phyloP scores from a whole-genome alignment of 2,113 vertebrate genomes.

The Axis porcinus region DNA sequence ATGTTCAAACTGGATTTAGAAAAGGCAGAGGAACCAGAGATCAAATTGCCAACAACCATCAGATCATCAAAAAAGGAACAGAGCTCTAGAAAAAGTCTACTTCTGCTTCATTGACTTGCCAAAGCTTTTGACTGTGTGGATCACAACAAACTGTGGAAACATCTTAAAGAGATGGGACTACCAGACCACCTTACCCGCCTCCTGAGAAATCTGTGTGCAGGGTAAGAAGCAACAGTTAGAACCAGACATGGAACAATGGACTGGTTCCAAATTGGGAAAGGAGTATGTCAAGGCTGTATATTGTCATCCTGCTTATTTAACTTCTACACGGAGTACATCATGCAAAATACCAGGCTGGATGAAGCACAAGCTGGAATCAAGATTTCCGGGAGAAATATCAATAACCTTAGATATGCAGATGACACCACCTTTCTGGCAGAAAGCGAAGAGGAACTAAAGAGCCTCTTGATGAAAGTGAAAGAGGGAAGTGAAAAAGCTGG shows the following conservation, averaged over 20 bases:
- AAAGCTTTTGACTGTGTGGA: not conserved
- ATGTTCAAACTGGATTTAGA: not conserved
- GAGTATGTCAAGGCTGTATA: not conserved
- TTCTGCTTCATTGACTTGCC: not conserved
- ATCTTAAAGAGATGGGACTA: not conserved
- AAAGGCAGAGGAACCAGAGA: not conserved
- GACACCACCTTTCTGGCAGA: not conserved
- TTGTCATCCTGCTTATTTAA: not conserved
- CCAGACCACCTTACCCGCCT: not conserved
- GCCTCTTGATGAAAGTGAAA: not conserved
- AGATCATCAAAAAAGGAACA: not conserved
- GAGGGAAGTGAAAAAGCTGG: not conserved
- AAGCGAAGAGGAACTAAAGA: not conserved
- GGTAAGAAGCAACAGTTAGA: not conserved
- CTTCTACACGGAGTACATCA: not conserved
- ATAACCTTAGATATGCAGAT: not conserved
- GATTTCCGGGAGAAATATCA: not conserved
- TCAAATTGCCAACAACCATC: not conserved
- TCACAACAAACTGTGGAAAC: not conserved
- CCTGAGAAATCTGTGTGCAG: not conserved
- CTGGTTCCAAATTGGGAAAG: not conserved
- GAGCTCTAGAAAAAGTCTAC: not conserved
- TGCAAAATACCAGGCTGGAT: not conserved
- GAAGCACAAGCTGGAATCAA: not conserved
- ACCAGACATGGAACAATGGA: rapidly evolving